A percentile compares a stretch with the other conserved stretches of the same genome.
phyloP scores from a whole-genome alignment of 2,797 vertebrate genomes.

The Pipistrellus pipistrellus region DNA sequence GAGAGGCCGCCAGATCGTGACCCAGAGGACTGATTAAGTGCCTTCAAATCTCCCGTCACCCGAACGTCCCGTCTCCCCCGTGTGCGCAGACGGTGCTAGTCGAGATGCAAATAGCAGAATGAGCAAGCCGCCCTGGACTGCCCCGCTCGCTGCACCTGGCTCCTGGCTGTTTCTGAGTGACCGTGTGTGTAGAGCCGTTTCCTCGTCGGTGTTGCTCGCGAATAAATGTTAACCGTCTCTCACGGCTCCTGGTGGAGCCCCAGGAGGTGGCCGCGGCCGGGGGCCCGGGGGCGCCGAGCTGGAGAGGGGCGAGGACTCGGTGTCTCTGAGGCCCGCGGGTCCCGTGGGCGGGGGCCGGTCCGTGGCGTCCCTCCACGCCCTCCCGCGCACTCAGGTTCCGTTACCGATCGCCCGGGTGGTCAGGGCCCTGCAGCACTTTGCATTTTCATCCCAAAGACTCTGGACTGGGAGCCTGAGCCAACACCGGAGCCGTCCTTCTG shows the following conservation, averaged over 20 bases:
- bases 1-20: slow-evolving; percentile 83
- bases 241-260: slow-evolving; percentile 83
- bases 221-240: slow-evolving; percentile 92
- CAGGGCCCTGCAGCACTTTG: not conserved
- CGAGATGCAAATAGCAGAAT: slow-evolving; percentile 85
- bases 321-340: not conserved
- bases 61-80: slow-evolving; percentile 92
- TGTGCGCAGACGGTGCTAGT: slow-evolving; percentile 97
- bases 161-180: slow-evolving; percentile 90
- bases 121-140: too few relatives aligned
- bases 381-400: accelerated
- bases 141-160: slow-evolving; percentile 79
- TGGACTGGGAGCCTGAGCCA: not conserved
- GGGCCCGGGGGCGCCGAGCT: not conserved
- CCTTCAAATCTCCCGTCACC: slow-evolving; percentile 96
- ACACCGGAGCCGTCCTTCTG: not conserved
- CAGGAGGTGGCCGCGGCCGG: not conserved
- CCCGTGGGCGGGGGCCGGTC: not conserved
- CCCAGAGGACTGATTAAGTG: slow-evolving; percentile 93
- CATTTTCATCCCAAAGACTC: slow-evolving; percentile 56
- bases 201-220: slow-evolving; percentile 88
- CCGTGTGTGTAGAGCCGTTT: slow-evolving; percentile 91
- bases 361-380: not conserved
- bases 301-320: not conserved
- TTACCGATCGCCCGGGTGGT: not conserved